Evolutionary conservation across 2,888 invertebrate species (phyloP), one percentile per base, ranked within the genome.

Genomic region (Fragum whitleyi): DNA sequence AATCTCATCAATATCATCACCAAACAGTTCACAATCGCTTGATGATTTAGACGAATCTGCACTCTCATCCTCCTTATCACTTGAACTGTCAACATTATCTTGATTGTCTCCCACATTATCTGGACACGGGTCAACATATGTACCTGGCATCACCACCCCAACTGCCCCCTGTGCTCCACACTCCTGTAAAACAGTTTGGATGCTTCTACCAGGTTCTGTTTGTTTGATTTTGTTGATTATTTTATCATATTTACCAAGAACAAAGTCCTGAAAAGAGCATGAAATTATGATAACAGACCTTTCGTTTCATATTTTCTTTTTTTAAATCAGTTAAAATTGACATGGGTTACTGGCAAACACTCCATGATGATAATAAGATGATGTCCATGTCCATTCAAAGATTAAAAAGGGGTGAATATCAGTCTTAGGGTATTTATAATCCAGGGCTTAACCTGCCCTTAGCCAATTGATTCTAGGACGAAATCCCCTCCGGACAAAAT

Each of bases 231-330:
- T 65, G 36, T 42, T 39, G 32, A 65, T 65, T 26, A 21, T 65
- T 11, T n/a, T 36, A 23, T 65, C 65, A 42, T 65, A 65, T 36
- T 65, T 65, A 6, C 65, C 65, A 7, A 65, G 42, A n/a, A 65
- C 23, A 42, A 65, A 65, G 28, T 65, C 65, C 65, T 65, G n/a
- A 2, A 62, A 32, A 57, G 26, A 36, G 32, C 32, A 53, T 36
- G 9, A n/a, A 3, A 53, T 1, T 9, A 53, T 7, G n/a, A 5
- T 14, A 1, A 5, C n/a, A 9, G 1, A 21, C 7, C n/a, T 3
- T n/a, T 21, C n/a, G 21, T 47, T 1, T 21, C n/a, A 53, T 53
- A 53, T 1, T 14, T 19, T 19, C n/a, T 0, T 9, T 21, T n/a
- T 53, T 1, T n/a, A 53, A n/a, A 53, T 7, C n/a, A 7, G 1